Base-by-base conservation (phyloP, 2,113 vertebrate genomes). In the Pachycephala philippinensis region DNA sequence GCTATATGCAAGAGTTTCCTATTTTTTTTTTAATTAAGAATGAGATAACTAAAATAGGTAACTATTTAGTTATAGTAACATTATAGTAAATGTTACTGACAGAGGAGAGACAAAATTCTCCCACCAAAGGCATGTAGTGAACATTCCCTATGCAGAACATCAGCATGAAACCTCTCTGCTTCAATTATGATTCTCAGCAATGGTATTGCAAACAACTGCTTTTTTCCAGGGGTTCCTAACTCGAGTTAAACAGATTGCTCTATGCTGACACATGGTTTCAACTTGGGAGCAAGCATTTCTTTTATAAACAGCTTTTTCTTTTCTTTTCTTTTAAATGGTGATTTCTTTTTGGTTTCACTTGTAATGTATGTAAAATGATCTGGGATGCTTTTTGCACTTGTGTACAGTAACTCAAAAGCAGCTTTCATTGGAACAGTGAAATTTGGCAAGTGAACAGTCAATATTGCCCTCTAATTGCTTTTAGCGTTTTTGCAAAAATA, bases 401-500 rank as follows among this genome's bases (percentile, higher is more conserved):
- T 42, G 68, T 80, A 94, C 87, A 89, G 79, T 94, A 97, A 96
- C 89, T 96, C 92, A 88, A 91, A 95, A 90, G 84, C 86, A 96
- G 89, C 87, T 97, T 97, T 95, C 82, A 97, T 56, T 97, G 90
- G 94, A 96, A 97, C 78, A 96, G 77, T 95, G 84, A 93, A 97
- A 97, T 94, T 94, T 97, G 96, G 96, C 93, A 94, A 96, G 84
- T 45, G 84, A 97, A 97, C 88, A 96, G 80, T 97, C 96, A 96
- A 82, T 84, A 88, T 81, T 95, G 93, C 96, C 74, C 64, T 98
- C 95, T 96, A 96, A 97, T 97, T 97, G 95, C 95, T 97, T 97
- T 95, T 93, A 97, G 83, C 45, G 1, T 97, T 95, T 97, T 96
- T 94, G 94, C 78, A 96, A 97, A 96, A 97, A 95, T 96, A 96